Evolutionary conservation across 2,888 invertebrate genomes (phyloP), one percentile per base, ranked within the genome.

Genomic region (Lepidochitona cinerea): DNA sequence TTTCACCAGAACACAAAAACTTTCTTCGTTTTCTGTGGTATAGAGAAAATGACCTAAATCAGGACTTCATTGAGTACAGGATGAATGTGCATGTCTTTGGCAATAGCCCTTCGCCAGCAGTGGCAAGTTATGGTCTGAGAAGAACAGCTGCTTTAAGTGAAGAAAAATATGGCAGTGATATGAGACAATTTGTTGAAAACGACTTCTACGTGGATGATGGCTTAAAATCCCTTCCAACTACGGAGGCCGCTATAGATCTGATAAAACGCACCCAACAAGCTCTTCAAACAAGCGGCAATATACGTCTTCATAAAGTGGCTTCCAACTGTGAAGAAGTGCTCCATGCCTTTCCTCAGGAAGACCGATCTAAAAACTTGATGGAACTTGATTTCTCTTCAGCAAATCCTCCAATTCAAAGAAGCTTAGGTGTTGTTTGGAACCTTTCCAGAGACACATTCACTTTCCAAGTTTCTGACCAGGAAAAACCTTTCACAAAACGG

Each of bases 401-500:
- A 18, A 32, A 23, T 4, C 3, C 29, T n/a, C 7, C 12, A 18
- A 18, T 9, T 2, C 49, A 64, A n/a, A 37, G 49, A 14, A 65
- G 37, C 36, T 29, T 71, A 37, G 71, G 71, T 32, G 23, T 71
- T 14, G 7, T 18, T 26, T 71, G 71, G 65, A 52, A 71, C 41
- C 14, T 71, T 18, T 23, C 64, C 23, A n/a, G 4, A 18, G 1
- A 9, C 64, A n/a, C 18, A n/a, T 64, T 64, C 3, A 29, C 35
- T 18, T 64, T 64, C 26, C 64, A 64, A 64, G 29, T 64, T 23
- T 41, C 71, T 1, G 23, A 33, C 1, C 29, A 41, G 32, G 14
- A 35, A 33, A 76, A 68, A 41, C 68, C 71, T 2, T 69, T 74
- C n/a, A 71, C 72, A n/a, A 53, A 52, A 23, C 70, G 76, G 65